These are phyloP conservation scores for Engraulis encrasicolus DNA, from an alignment of 2,113 vertebrate species.

Conservation along the genomic window DNA sequence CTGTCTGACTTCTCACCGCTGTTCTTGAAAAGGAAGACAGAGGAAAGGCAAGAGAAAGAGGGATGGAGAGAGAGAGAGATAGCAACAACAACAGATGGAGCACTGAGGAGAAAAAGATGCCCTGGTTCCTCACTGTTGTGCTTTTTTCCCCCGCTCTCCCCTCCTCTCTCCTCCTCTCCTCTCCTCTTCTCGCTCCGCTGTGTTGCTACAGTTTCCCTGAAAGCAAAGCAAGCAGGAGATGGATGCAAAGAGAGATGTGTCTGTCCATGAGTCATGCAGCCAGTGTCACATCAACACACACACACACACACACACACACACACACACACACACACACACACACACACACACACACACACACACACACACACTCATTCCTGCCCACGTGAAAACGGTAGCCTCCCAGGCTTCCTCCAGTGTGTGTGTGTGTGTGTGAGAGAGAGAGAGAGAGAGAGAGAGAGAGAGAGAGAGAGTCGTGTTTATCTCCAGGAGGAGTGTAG, in stretches of 20 bases:
- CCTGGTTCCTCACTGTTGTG: not conserved
- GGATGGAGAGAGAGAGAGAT: not conserved
- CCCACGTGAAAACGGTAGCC: not conserved
- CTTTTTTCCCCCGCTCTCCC: too few relatives aligned
- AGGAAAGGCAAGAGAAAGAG: not conserved
- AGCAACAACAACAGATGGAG: not conserved
- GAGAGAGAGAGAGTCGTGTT: not conserved
- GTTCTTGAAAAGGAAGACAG: too few relatives aligned
- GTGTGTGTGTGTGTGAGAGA: not conserved
- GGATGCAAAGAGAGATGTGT: conserved; percentile 1
- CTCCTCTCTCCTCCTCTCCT: too few relatives aligned
- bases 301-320: too few relatives aligned
- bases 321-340: too few relatives aligned
- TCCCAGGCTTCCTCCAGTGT: not conserved
- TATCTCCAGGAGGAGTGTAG: conserved; percentile 6
- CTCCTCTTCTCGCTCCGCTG: not conserved
- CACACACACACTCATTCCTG: too few relatives aligned
- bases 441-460: conserved; percentile 31
- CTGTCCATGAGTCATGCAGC: conserved; percentile 14
- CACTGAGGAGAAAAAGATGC: not conserved
- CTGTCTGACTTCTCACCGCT: too few relatives aligned
- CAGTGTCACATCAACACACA: too few relatives aligned
- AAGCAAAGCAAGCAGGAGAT: not conserved
- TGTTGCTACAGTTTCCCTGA: not conserved
- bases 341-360: too few relatives aligned